Conservation (phyloP, 2,888 invertebrate genomes). For the Nomada flava region DNA sequence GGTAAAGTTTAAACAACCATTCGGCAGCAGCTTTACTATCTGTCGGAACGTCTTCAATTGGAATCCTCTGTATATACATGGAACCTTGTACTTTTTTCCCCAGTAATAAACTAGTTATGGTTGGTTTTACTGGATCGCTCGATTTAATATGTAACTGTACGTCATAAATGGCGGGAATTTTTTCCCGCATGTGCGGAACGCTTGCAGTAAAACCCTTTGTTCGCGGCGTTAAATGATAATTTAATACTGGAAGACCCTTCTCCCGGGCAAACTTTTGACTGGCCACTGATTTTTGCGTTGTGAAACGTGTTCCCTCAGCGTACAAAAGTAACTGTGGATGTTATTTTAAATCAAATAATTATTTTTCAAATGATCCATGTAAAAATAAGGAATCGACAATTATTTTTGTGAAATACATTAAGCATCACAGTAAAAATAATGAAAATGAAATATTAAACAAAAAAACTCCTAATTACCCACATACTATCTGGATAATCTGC, state of each 20-base stretch:
- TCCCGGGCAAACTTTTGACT: conserved; percentile 94
- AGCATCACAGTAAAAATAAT: neutral
- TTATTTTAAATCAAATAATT: conserved; percentile 13
- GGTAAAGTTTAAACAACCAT: conserved; percentile 93
- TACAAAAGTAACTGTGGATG: conserved; percentile 90
- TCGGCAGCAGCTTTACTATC: conserved; percentile 90
- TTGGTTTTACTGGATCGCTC: conserved; percentile 89
- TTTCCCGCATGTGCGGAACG: conserved; percentile 91
- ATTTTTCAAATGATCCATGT: neutral
- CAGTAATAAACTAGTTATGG: conserved; percentile 90
- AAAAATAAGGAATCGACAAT: neutral
- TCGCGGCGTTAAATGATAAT: conserved; percentile 96
- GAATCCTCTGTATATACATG: conserved; percentile 92
- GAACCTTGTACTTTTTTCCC: conserved; percentile 91
- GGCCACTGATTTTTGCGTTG: conserved; percentile 93
- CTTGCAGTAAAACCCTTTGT: conserved; percentile 97
- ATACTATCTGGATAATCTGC: conserved; percentile 95
- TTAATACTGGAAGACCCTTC: conserved; percentile 93
- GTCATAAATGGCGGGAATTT: conserved; percentile 93
- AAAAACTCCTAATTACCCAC: conserved; percentile 86
- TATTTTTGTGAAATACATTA: neutral
- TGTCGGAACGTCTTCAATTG: conserved; percentile 91
- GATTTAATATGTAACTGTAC: conserved; percentile 90
- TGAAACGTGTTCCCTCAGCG: conserved; percentile 97
- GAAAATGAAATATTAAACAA: neutral